Evolutionary conservation across 2,888 invertebrate species (phyloP), one percentile per base, ranked within the genome.

Genomic region (Cinara cedri): DNA sequence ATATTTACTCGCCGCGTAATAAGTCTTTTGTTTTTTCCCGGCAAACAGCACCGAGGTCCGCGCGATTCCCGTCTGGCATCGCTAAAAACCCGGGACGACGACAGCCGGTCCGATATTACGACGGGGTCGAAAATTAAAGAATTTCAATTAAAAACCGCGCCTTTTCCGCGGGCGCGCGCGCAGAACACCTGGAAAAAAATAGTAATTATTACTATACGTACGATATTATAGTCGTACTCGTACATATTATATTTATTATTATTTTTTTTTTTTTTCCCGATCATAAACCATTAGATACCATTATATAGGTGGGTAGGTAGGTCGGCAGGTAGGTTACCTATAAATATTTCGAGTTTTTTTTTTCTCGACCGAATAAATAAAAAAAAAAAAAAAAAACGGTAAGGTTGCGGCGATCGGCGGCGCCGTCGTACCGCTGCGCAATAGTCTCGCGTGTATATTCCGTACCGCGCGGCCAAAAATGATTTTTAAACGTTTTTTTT

Each of bases 61-160:
- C n/a, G n/a, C n/a, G 34, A 71, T 57, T 71, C 21, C 71, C 71
- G 71, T 42, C 42, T 44, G 42, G 54, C 26, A n/a, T 34, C 34
- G 6, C 34, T 4, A 34, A 34, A 34, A 34, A 34, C 34, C 34
- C 34, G 34, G 34, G 3, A 34, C 34, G 3, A 34, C 34, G 6
- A 6, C 34, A 34, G 34, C 34, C 34, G 34, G 34, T 34, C 3
- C 34, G 34, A 34, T 34, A 34, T 11, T 21, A 46, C 46, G 46
- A 13, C n/a, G n/a, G 46, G 46, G 42, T 49, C 63, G 42, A 55
- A 60, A 78, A 78, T 78, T 78, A 78, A 78, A 60, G 76, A 78
- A 78, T 78, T 78, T 78, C 76, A 78, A 78, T 78, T 78, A 78
- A 78, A 78, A 78, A 78, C 68, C 76, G 68, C 76, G 76, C 76